phyloP scores from a whole-genome alignment of 2,888 invertebrate genomes.

The Bembecia ichneumoniformis region DNA sequence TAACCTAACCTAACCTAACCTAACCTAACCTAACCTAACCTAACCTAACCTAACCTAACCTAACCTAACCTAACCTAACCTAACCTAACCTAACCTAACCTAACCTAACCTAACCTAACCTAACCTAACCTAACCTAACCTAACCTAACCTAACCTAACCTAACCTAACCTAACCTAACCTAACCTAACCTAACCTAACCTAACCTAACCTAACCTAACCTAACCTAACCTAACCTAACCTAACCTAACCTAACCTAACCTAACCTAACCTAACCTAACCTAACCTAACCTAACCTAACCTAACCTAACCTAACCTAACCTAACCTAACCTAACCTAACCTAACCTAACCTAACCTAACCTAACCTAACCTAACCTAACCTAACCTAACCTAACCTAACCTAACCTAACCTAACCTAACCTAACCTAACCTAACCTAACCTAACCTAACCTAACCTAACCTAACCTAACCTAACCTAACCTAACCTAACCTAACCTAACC shows the following conservation, averaged over 20 bases:
- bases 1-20: slow-evolving; percentile 1
- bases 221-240: slow-evolving; percentile 11
- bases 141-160: slow-evolving; percentile 11
- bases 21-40: neutral
- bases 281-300: neutral
- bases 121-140: slow-evolving; percentile 15
- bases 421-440: slow-evolving; percentile 5
- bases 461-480: slow-evolving; percentile 7
- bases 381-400: slow-evolving; percentile 2
- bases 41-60: neutral
- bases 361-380: slow-evolving; percentile 4
- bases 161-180: slow-evolving; percentile 15
- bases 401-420: slow-evolving; percentile 7
- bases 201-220: slow-evolving; percentile 13
- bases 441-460: slow-evolving; percentile 2
- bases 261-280: slow-evolving; percentile 2
- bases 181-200: slow-evolving; percentile 9
- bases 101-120: slow-evolving; percentile 8
- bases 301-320: slow-evolving; percentile 2
- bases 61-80: neutral
- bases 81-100: slow-evolving; percentile 1
- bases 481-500: slow-evolving; percentile 6
- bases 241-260: slow-evolving; percentile 10
- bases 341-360: slow-evolving; percentile 7
- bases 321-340: slow-evolving; percentile 7